Evolutionary conservation across 2,797 vertebrate species (phyloP), one percentile per base, ranked within the genome.

Genomic region (Bradypus variegatus): DNA sequence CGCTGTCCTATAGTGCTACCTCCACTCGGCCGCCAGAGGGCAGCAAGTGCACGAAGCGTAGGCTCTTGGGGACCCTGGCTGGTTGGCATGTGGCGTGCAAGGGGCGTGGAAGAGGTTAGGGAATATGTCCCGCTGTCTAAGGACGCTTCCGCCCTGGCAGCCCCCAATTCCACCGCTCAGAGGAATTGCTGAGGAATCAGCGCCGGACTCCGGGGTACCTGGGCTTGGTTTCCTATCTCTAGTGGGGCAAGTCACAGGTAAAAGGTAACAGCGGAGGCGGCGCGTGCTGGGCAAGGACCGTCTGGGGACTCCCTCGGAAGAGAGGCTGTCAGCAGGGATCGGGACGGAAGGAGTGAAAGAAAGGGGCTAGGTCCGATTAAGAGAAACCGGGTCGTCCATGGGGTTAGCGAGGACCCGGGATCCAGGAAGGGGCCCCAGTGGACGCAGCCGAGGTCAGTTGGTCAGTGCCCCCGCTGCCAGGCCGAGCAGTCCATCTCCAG

Each of bases 11-110:
- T 83, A 3, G 29, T 29, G 73, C 84, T 79, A 64, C 70, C 65
- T 67, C 55, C 8, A 38, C 21, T 73, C 27, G 18, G 27, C 95
- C 96, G 78, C 94, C 92, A 96, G 96, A 86, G 95, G 95, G 96
- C 96, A 95, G 94, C 92, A 92, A 67, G 65, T 75, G 88, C 92
- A 45, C 60, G 88, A 76, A 86, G 84, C 72, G 64, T 27, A 31
- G 77, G 72, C 55, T 50, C 76, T 64, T 62, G 4, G 60, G 7
- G 73, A 83, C 0, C 41, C 65, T 33, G 88, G 64, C 31, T 89
- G 62, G 83, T 89, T 55, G 58, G 95, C 94, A 94, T 95, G 91
- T 94, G 94, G 85, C 91, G 58, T 73, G 41, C 45, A 41, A 73
- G 65, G 33, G 77, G 36, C 53, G 70, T 67, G 90, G 60, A 88